Conservation (phyloP, 1,140 invertebrate genomes). For the Leptinotarsa texana region DNA sequence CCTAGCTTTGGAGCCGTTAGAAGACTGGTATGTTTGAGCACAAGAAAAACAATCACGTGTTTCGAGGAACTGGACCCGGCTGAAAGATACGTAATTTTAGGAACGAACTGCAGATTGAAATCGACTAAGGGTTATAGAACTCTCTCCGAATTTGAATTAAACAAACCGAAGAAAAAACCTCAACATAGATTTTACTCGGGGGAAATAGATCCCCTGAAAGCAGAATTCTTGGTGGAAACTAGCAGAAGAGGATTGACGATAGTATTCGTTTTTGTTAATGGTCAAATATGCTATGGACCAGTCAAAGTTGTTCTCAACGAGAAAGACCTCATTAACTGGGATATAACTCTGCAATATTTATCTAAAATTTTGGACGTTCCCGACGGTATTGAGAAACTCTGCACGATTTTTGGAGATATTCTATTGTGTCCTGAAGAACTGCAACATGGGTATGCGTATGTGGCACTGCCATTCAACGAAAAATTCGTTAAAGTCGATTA, state of each 20-base stretch:
- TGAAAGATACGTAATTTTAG: conserved; percentile 13
- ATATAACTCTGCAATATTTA: not conserved
- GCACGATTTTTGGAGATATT: conserved; percentile 19
- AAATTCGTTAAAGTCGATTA: conserved; percentile 18
- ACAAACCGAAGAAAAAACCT: conserved; percentile 12
- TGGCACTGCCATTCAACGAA: conserved; percentile 19
- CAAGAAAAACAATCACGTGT: not conserved
- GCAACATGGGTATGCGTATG: conserved; percentile 19
- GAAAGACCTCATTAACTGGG: not conserved
- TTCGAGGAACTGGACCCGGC: conserved; percentile 11
- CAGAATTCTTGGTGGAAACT: conserved; percentile 8
- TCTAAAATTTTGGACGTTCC: conserved; percentile 22
- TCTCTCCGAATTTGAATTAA: conserved; percentile 15
- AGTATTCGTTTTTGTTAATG: conserved; percentile 9
- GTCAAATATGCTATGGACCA: conserved; percentile 5
- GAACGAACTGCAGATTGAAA: conserved; percentile 4
- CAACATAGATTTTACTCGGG: conserved; percentile 15
- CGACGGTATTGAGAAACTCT: conserved; percentile 2
- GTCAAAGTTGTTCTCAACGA: conserved; percentile 11
- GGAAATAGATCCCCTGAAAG: not conserved
- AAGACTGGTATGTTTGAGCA: conserved; percentile 7
- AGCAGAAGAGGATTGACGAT: conserved; percentile 7
- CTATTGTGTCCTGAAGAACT: not conserved
- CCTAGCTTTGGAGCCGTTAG: conserved; percentile 11
- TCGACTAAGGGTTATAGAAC: not conserved